phyloP scores from a whole-genome alignment of 2,797 vertebrate genomes.

The Ptychobarbus kaznakovi region DNA sequence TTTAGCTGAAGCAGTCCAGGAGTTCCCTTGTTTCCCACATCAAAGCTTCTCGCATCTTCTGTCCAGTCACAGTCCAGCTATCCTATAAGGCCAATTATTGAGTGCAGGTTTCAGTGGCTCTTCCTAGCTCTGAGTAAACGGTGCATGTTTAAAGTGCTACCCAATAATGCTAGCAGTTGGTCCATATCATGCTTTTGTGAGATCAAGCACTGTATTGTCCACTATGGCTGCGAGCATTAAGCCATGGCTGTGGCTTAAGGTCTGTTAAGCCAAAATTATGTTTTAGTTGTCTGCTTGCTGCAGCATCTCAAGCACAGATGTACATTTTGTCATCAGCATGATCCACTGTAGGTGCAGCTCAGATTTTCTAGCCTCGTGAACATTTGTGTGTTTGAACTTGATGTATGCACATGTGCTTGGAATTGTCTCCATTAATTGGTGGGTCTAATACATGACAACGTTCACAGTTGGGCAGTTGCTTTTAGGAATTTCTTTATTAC shows the following conservation, averaged over 20 bases:
- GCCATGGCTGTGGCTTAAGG: neutral
- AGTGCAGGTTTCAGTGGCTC: slow-evolving; percentile 61
- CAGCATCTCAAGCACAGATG: neutral
- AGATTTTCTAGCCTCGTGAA: neutral
- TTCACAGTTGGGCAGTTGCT: neutral
- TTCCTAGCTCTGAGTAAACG: slow-evolving; percentile 65
- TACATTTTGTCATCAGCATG: neutral
- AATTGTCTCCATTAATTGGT: neutral
- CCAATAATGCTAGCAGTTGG: slow-evolving; percentile 7
- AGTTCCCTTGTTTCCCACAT: slow-evolving; percentile 61
- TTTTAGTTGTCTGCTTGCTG: neutral
- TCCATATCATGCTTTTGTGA: slow-evolving; percentile 9
- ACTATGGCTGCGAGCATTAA: neutral
- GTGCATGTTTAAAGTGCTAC: slow-evolving; percentile 4
- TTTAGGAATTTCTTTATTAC: neutral
- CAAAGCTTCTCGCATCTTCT: slow-evolving; percentile 51
- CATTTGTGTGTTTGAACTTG: neutral
- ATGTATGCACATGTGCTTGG: neutral
- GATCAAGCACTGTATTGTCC: neutral
- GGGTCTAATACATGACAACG: neutral
- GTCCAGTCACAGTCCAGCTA: slow-evolving; percentile 45
- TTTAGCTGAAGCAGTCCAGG: slow-evolving; percentile 55
- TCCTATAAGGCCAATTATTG: slow-evolving; percentile 58
- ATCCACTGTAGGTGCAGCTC: neutral
- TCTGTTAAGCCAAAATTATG: neutral